These are phyloP conservation scores for Mantis religiosa DNA, from an alignment of 2,888 invertebrate species.

Conservation along the genomic window DNA sequence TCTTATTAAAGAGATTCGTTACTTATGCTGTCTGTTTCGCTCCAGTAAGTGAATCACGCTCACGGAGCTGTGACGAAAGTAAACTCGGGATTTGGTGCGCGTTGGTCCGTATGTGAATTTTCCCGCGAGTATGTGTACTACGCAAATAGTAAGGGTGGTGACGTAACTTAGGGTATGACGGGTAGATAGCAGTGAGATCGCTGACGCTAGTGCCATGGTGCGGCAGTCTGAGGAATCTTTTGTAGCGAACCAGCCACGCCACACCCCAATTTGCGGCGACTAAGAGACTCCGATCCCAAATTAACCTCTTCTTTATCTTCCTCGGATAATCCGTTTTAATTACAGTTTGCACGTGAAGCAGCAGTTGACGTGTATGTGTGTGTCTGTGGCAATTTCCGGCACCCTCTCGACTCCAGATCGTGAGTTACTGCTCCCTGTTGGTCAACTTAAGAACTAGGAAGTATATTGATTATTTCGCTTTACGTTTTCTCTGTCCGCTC, in stretches of 20 bases:
- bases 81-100: no score
- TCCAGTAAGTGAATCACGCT: no score
- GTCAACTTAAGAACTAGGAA: neutral
- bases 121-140: no score
- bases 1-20: no score
- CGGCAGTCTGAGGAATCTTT: neutral
- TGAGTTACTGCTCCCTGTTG: neutral
- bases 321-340: neutral
- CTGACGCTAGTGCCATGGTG: neutral
- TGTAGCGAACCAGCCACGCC: neutral
- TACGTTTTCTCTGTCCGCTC: neutral
- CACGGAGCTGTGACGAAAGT: no score
- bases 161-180: neutral
- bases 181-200: neutral
- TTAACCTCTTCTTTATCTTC: neutral
- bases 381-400: neutral
- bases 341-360: neutral
- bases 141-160: no score
- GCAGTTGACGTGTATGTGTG: neutral
- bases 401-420: neutral
- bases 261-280: neutral
- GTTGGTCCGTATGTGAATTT: no score
- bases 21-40: no score
- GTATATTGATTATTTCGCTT: constrained; percentile 27
- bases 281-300: neutral